Conservation (phyloP, 2,113 vertebrate genomes). For the Pontoporia blainvillei region DNA sequence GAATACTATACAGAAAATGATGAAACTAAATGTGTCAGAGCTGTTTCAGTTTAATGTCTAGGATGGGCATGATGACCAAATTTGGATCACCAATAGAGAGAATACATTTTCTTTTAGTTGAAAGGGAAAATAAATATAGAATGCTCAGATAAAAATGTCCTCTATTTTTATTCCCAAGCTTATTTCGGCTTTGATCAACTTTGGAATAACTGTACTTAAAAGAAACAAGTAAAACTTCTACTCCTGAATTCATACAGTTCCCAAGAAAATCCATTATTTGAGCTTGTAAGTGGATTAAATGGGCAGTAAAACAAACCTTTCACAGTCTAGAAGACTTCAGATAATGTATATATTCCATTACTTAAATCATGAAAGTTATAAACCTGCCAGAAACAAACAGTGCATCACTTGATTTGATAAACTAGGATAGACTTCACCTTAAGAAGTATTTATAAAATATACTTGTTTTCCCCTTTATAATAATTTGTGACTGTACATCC, state of each 20-base stretch:
- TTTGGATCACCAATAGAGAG: background rate
- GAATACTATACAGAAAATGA: background rate
- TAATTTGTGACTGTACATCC: background rate
- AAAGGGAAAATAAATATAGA: background rate
- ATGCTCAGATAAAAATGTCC: background rate
- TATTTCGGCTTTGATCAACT: background rate
- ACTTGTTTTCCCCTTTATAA: background rate
- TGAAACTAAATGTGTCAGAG: background rate
- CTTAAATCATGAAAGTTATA: background rate
- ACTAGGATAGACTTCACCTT: background rate
- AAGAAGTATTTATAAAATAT: background rate
- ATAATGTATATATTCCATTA: background rate
- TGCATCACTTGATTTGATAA: background rate
- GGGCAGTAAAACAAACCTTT: background rate
- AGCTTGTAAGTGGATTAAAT: background rate
- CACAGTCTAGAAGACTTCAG: background rate
- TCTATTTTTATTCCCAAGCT: slow-evolving; percentile 11
- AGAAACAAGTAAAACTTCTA: background rate
- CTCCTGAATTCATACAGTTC: background rate
- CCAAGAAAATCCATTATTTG: background rate
- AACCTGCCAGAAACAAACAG: background rate
- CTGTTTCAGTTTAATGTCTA: background rate
- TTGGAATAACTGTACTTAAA: slow-evolving; percentile 1
- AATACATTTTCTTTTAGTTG: background rate
- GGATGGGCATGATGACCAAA: background rate